Conservation (phyloP, 2,113 vertebrate genomes). For the Carassius gibelio region DNA sequence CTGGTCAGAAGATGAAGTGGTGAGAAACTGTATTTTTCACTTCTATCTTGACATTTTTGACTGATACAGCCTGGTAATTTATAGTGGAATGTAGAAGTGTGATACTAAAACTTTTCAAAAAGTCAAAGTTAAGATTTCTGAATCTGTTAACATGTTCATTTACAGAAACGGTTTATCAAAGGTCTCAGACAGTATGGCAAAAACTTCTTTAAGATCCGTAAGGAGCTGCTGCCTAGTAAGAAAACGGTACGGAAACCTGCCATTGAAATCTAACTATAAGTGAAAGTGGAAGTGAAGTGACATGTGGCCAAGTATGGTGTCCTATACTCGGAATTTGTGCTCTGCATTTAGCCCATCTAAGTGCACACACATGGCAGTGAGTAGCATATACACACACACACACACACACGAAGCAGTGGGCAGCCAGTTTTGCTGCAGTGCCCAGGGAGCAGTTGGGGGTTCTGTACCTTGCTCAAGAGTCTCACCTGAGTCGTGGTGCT, state of each 20-base stretch:
- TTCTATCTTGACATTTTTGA: neutral
- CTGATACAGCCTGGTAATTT: neutral
- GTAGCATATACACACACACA: too few relatives aligned
- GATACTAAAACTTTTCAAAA: neutral
- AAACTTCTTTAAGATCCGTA: slow-evolving; percentile 98
- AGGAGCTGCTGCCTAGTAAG: slow-evolving; percentile 90
- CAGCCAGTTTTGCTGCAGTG: too few relatives aligned
- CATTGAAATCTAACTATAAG: neutral
- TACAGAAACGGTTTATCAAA: slow-evolving; percentile 95
- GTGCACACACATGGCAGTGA: too few relatives aligned
- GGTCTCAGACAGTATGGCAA: slow-evolving; percentile 96
- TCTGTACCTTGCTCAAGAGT: too few relatives aligned
- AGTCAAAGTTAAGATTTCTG: neutral
- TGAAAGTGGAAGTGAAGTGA: too few relatives aligned
- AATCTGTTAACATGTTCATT: slow-evolving; percentile 41
- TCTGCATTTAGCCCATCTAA: too few relatives aligned
- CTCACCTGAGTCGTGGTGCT: too few relatives aligned
- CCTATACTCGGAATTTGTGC: too few relatives aligned
- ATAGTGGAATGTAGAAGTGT: neutral
- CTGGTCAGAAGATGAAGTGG: slow-evolving; percentile 98
- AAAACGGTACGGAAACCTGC: slow-evolving; percentile 80
- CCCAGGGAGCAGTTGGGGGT: too few relatives aligned
- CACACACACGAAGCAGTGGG: too few relatives aligned
- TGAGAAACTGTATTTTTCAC: slow-evolving; percentile 70
- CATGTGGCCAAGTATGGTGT: too few relatives aligned